A percentile compares a stretch with the other conserved stretches of the same genome.
Evolutionary conservation across 2,797 vertebrate species (phyloP).

Genomic region (Champsocephalus gunnari): DNA sequence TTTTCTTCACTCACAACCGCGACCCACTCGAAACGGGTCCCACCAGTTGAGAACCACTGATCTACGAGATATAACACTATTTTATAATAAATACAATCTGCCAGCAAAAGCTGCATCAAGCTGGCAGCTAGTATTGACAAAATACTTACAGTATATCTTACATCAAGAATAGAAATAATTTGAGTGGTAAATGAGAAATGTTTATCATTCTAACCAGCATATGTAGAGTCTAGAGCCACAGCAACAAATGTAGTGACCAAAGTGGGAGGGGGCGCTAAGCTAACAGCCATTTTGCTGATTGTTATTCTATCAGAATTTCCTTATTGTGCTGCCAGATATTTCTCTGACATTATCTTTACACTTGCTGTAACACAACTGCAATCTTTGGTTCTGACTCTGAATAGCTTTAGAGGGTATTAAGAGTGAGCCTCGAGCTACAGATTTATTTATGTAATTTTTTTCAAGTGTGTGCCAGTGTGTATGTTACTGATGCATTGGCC

Average conservation of each 20-base stretch:
- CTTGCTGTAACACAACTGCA: not conserved
- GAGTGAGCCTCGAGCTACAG: constrained; percentile 35
- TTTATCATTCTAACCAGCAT: not conserved
- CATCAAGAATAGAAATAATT: no score
- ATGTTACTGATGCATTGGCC: constrained; percentile 31
- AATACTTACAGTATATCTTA: no score
- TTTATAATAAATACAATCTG: no score
- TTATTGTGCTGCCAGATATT: no score
- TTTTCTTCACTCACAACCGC: no score
- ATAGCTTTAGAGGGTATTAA: constrained; percentile 30
- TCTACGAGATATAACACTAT: no score
- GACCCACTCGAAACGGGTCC: no score
- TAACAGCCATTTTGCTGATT: no score
- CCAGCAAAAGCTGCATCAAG: no score
- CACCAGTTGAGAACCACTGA: no score
- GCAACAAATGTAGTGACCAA: not conserved
- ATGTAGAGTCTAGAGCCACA: not conserved
- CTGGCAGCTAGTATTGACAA: no score
- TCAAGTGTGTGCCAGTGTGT: constrained; percentile 16
- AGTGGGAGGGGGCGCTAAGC: not conserved
- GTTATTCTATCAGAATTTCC: not conserved
- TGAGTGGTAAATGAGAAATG: not conserved
- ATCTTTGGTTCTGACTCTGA: constrained; percentile 1
- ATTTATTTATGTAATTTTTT: not conserved
- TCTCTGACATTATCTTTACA: not conserved